phyloP scores from a whole-genome alignment of 2,888 invertebrate genomes.

The Apodemia duryi region DNA sequence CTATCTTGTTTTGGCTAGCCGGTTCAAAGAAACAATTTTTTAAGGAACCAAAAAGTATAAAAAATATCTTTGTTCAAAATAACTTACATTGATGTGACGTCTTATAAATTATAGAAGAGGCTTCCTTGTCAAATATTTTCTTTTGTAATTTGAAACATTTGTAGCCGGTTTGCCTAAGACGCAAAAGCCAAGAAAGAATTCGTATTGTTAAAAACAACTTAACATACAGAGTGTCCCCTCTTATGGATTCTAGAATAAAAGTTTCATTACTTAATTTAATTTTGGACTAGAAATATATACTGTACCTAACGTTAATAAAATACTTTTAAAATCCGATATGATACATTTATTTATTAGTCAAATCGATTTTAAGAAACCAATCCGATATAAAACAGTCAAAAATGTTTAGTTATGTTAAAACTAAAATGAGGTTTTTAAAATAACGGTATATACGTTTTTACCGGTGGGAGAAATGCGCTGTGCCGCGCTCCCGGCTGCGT shows the following conservation, averaged over 20 bases:
- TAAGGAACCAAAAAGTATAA: constrained; percentile 36
- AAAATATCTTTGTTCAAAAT: constrained; percentile 13
- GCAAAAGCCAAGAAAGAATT: constrained; percentile 5
- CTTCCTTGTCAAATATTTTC: constrained; percentile 14
- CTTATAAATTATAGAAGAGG: neutral
- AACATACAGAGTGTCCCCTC: neutral
- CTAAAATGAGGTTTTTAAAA: too few relatives aligned
- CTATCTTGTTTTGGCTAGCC: constrained; percentile 54
- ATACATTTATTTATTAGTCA: neutral
- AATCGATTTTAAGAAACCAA: too few relatives aligned
- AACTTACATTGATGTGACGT: constrained; percentile 3
- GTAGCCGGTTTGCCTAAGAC: neutral
- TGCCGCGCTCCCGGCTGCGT: too few relatives aligned
- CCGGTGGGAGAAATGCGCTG: too few relatives aligned
- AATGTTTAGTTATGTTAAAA: too few relatives aligned
- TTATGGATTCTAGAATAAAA: neutral
- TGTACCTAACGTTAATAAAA: too few relatives aligned
- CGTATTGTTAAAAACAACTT: neutral
- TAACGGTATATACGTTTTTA: too few relatives aligned
- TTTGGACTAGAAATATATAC: neutral
- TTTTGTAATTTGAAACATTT: constrained; percentile 16
- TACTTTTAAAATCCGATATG: neutral
- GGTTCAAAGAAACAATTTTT: constrained; percentile 48
- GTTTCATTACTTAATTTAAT: neutral
- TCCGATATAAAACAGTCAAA: too few relatives aligned